phyloP scores from a whole-genome alignment of 2,888 invertebrate species.

The Caenorhabditis zanzibari region DNA sequence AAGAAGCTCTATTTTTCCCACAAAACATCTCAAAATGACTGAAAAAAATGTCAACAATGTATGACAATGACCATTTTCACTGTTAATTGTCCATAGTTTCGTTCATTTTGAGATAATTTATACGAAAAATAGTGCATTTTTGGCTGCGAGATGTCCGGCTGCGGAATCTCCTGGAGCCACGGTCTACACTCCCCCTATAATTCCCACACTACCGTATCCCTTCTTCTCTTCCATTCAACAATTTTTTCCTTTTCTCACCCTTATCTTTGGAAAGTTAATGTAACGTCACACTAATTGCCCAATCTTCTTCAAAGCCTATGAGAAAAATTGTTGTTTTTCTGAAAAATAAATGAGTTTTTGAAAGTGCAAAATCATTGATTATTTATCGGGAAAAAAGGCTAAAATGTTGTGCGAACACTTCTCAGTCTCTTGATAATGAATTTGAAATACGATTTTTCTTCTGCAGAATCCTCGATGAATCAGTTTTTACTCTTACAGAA shows the following conservation, averaged over 20 bases:
- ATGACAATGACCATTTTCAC: too few relatives aligned
- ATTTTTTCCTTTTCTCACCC: not conserved
- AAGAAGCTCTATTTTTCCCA: too few relatives aligned
- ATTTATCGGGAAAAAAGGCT: not conserved
- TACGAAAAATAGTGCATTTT: too few relatives aligned
- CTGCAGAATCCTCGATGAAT: not conserved
- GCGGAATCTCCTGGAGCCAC: too few relatives aligned
- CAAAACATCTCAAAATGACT: too few relatives aligned
- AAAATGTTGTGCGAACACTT: constrained; percentile 24
- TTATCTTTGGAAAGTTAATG: constrained; percentile 7
- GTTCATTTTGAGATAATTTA: too few relatives aligned
- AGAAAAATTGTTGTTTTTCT: not conserved
- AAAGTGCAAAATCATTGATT: constrained; percentile 15
- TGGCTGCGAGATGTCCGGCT: too few relatives aligned
- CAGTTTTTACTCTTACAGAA: not conserved
- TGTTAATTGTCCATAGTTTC: too few relatives aligned
- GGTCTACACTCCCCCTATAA: not conserved
- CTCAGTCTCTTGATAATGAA: constrained; percentile 1
- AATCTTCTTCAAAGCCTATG: not conserved
- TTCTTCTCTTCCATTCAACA: not conserved
- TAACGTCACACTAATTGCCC: constrained; percentile 14
- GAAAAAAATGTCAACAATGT: too few relatives aligned
- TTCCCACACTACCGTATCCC: not conserved
- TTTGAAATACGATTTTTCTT: not conserved
- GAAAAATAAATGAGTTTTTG: not conserved